Conservation (phyloP, 2,113 vertebrate species). For the Campylomormyrus tamandua region DNA sequence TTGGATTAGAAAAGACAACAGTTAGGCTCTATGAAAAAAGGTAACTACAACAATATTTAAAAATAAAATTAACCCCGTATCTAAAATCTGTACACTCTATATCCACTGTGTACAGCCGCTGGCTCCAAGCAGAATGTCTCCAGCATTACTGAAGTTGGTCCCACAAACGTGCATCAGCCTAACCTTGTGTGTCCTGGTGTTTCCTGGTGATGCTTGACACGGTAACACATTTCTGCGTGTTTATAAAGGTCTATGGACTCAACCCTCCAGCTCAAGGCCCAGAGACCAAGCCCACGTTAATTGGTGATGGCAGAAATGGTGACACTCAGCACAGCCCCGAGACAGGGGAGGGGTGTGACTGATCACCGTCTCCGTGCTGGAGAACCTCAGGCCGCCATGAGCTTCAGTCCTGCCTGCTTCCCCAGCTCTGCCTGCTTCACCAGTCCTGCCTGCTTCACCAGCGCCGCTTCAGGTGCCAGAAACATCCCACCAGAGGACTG, state of each 20-base stretch:
- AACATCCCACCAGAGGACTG: not conserved
- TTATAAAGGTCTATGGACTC: not conserved
- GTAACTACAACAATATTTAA: not conserved
- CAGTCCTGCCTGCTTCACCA: not conserved
- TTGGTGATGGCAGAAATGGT: slow-evolving; percentile 14
- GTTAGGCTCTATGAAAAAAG: not conserved
- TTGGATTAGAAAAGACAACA: not conserved
- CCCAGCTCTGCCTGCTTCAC: not conserved
- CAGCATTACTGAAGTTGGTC: not conserved
- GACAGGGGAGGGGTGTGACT: slow-evolving; percentile 9
- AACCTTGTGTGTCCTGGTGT: too few species aligned
- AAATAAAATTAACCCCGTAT: not conserved
- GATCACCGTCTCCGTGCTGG: not conserved
- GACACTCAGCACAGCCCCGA: not conserved
- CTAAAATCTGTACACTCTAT: not conserved
- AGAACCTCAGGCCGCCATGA: not conserved
- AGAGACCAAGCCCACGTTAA: not conserved
- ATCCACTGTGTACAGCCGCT: not conserved
- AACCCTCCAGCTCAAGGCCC: not conserved
- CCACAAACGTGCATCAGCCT: not conserved
- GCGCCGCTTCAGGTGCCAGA: not conserved
- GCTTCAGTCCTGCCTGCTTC: not conserved
- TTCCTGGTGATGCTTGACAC: not conserved
- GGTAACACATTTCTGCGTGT: not conserved
- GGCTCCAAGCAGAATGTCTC: not conserved